Evolutionary conservation across 2,113 vertebrate genomes (phyloP).

Genomic region (Grammomys surdaster): DNA sequence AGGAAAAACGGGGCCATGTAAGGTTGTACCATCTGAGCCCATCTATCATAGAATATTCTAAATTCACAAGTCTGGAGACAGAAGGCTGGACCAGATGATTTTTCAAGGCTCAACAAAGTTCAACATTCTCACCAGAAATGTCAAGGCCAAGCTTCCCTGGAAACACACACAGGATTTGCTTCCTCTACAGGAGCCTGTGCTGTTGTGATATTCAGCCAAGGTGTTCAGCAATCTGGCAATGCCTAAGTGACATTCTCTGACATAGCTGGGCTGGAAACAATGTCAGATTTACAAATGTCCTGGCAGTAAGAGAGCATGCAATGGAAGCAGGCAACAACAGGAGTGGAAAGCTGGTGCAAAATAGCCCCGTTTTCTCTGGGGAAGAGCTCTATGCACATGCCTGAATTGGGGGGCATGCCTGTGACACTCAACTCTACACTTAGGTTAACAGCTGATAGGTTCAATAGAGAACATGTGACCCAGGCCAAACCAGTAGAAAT

Average conservation of each 20-base stretch:
- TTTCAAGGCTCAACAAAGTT: neutral
- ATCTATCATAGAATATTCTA: slow-evolving; percentile 5
- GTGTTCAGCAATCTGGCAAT: slow-evolving; percentile 81
- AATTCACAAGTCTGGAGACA: neutral
- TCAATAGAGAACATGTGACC: neutral
- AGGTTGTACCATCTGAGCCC: neutral
- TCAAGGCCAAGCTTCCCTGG: slow-evolving; percentile 69
- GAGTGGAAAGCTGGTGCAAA: neutral
- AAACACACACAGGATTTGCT: slow-evolving; percentile 75
- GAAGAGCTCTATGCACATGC: neutral
- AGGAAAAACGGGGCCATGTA: slow-evolving; percentile 21
- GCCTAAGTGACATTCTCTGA: slow-evolving; percentile 80
- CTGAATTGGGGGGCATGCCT: neutral
- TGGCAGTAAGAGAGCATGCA: slow-evolving; percentile 49
- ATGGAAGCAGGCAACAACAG: neutral
- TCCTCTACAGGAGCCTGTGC: slow-evolving; percentile 70
- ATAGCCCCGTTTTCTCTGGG: neutral
- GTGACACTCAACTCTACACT: neutral
- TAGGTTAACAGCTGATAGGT: neutral
- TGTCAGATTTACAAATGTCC: slow-evolving; percentile 64
- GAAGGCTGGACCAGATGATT: slow-evolving; percentile 27
- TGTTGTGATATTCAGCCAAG: slow-evolving; percentile 76
- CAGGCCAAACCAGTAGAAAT: neutral
- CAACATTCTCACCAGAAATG: slow-evolving; percentile 35
- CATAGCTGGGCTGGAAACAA: slow-evolving; percentile 68